Evolutionary conservation across 1,140 invertebrate genomes (phyloP).

Genomic region (Trichogramma pretiosum): DNA sequence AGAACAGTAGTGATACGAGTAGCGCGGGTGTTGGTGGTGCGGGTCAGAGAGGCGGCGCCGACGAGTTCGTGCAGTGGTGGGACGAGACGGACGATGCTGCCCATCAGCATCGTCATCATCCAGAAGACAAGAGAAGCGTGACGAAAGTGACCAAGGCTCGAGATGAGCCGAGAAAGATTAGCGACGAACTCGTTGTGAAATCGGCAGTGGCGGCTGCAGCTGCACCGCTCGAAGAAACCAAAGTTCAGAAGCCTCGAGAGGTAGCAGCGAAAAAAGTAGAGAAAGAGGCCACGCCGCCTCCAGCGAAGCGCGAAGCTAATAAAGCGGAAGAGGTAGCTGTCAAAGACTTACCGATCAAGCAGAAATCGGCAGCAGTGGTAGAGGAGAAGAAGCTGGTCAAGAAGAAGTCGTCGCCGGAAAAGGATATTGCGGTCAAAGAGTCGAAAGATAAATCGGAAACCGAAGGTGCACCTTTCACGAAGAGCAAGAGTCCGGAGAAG

Average conservation of each 20-base stretch:
- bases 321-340: not conserved
- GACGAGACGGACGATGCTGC: not conserved
- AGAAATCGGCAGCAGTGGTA: not conserved
- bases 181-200: no score
- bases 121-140: no score
- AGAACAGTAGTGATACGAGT: not conserved
- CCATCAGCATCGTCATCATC: no score
- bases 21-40: not conserved
- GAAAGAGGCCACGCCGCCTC: not conserved
- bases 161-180: no score
- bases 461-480: not conserved
- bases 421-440: not conserved
- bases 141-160: no score
- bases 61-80: slow-evolving; percentile 10
- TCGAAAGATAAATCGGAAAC: not conserved
- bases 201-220: no score
- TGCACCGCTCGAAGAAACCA: no score
- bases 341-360: not conserved
- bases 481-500: no score
- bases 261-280: not conserved
- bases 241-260: not conserved
- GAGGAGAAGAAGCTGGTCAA: not conserved
- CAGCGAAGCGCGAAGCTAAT: slow-evolving; percentile 3
- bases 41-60: not conserved
- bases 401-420: not conserved